Percentiles rank a stretch among this genome's conserved stretches.
Evolutionary conservation across 1,140 invertebrate species (phyloP).

Genomic region (Nasonia giraulti): DNA sequence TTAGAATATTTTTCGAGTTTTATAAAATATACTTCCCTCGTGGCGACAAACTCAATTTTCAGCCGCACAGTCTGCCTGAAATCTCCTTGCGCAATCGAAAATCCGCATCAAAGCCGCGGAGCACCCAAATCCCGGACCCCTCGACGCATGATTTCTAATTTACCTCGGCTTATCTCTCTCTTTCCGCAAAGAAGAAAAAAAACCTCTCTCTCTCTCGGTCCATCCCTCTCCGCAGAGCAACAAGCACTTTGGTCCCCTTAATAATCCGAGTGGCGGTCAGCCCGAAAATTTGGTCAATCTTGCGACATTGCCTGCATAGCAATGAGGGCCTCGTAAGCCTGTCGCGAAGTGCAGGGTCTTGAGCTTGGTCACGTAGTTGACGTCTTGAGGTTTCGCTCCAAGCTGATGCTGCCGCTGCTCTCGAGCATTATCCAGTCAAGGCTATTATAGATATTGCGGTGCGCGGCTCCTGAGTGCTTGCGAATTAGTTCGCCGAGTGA

Average conservation of each 20-base stretch:
- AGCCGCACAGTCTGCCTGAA: too few species aligned
- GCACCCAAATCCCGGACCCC: too few species aligned
- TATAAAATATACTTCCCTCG: too few species aligned
- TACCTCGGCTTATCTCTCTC: background rate
- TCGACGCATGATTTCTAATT: background rate
- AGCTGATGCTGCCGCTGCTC: background rate
- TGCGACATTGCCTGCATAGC: background rate
- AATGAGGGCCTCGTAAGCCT: background rate
- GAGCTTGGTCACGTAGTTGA: slow-evolving; percentile 27
- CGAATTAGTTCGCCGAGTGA: background rate
- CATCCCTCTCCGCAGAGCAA: too few species aligned
- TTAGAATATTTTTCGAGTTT: too few species aligned
- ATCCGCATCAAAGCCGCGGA: too few species aligned
- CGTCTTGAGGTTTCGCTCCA: background rate
- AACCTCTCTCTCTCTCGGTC: too few species aligned
- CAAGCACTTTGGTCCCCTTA: background rate
- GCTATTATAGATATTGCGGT: slow-evolving; percentile 4
- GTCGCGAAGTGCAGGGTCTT: background rate
- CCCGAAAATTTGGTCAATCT: slow-evolving; percentile 32
- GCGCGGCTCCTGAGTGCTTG: background rate
- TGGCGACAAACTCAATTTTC: too few species aligned
- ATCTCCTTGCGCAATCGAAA: too few species aligned
- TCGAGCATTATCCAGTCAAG: background rate
- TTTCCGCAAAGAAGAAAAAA: background rate
- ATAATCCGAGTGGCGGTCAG: background rate